These are phyloP conservation scores for Pollenia labialis DNA, from an alignment of 2,888 invertebrate species.

Conservation along the genomic window DNA sequence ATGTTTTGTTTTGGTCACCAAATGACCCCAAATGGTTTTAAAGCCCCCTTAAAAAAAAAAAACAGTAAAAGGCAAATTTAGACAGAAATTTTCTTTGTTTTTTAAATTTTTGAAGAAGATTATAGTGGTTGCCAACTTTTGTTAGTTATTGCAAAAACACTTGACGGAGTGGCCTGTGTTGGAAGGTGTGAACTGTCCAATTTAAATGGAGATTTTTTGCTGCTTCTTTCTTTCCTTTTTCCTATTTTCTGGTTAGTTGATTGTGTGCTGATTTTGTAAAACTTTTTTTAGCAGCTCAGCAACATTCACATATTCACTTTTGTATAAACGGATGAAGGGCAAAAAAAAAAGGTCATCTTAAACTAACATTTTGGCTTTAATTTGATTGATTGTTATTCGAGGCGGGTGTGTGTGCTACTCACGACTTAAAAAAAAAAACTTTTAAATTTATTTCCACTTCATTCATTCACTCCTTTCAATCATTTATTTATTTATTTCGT, in stretches of 20 bases:
- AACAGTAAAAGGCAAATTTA: slow-evolving; percentile 3
- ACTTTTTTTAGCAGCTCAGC: neutral
- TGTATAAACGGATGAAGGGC: neutral
- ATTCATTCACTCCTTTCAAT: slow-evolving; percentile 16
- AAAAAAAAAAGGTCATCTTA: slow-evolving; percentile 27
- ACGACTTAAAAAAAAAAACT: slow-evolving; percentile 9
- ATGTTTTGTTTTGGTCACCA: neutral
- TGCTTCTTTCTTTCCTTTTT: neutral
- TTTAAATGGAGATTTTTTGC: slow-evolving; percentile 24
- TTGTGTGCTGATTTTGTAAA: slow-evolving; percentile 26
- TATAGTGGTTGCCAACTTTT: neutral
- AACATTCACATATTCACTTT: neutral
- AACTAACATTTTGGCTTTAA: slow-evolving; percentile 37
- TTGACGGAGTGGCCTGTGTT: neutral
- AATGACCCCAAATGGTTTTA: neutral
- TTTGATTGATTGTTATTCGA: slow-evolving; percentile 66
- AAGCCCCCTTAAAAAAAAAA: neutral
- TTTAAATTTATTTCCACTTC: slow-evolving; percentile 20
- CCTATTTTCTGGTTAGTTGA: neutral
- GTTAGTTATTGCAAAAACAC: neutral
- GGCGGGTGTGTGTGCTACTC: slow-evolving; percentile 51
- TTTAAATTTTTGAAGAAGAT: neutral
- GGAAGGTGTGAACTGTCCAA: slow-evolving; percentile 32
- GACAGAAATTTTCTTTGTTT: neutral
- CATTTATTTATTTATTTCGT: neutral